Evolutionary conservation across 2,113 vertebrate genomes (phyloP).

Genomic region (Peucedramus taeniatus): DNA sequence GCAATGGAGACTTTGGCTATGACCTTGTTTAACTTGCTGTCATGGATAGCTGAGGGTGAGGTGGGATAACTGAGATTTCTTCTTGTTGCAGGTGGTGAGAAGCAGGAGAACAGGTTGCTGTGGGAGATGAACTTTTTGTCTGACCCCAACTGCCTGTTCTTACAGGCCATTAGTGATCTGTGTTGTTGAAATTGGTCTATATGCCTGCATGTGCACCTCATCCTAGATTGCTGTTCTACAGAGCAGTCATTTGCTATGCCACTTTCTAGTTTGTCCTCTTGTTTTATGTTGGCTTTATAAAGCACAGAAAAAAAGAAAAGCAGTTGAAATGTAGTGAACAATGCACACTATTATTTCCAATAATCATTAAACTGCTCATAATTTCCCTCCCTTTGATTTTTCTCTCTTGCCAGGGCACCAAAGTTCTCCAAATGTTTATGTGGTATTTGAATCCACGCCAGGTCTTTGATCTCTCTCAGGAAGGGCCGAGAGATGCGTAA

Average conservation of each 20-base stretch:
- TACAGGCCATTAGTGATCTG: not conserved
- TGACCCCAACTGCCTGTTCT: not conserved
- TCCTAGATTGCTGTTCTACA: not conserved
- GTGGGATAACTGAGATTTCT: not conserved
- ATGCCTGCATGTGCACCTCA: not conserved
- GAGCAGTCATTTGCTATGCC: not conserved
- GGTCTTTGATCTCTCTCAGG: conserved; percentile 84
- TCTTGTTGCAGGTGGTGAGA: not conserved
- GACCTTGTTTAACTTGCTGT: not conserved
- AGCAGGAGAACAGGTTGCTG: not conserved
- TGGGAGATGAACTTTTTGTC: not conserved
- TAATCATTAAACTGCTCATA: not conserved
- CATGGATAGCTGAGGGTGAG: not conserved
- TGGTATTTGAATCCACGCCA: conserved; percentile 84
- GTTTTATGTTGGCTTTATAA: not conserved
- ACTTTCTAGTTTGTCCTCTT: not conserved
- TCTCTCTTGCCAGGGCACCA: conserved; percentile 72
- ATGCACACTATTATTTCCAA: not conserved
- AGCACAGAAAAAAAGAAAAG: not conserved
- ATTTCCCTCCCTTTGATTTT: not conserved
- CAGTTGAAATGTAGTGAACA: not conserved
- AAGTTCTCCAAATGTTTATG: conserved; percentile 84
- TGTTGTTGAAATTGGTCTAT: not conserved
- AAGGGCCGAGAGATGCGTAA: conserved; percentile 83
- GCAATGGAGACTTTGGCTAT: not conserved